Evolutionary conservation across 1,140 invertebrate genomes (phyloP).

Genomic region (Geopemphigus sp.): DNA sequence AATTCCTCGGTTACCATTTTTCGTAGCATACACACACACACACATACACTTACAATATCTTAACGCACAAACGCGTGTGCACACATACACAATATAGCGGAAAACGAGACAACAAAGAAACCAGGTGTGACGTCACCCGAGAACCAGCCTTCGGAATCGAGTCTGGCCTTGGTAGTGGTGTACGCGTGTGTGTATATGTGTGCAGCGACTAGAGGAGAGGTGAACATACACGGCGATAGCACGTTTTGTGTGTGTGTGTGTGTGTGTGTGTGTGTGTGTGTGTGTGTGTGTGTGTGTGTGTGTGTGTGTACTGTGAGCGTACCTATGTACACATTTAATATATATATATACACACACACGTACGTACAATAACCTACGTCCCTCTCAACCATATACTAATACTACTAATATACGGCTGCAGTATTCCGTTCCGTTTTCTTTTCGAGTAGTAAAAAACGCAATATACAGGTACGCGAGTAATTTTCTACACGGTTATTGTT

Average conservation of each 20-base stretch:
- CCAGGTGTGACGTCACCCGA: conserved; percentile 47
- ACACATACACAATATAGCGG: conserved; percentile 28
- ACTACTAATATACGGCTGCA: neutral
- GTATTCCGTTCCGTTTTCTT: neutral
- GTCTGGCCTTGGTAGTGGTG: conserved; percentile 22
- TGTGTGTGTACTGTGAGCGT: neutral
- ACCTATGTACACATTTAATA: neutral
- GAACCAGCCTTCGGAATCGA: conserved; percentile 31
- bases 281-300: no score
- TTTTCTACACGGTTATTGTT: neutral
- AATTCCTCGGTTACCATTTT: conserved; percentile 28
- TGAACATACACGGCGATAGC: neutral
- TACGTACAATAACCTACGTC: no score
- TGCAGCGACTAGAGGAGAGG: conserved; percentile 22
- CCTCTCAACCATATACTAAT: neutral
- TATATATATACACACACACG: neutral
- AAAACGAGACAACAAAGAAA: conserved; percentile 50
- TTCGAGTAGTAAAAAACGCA: neutral
- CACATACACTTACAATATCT: conserved; percentile 12
- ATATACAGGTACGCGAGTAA: neutral
- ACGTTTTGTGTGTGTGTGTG: no score
- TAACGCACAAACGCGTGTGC: neutral
- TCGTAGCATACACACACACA: neutral
- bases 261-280: no score
- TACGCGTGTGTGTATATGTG: neutral